Evolutionary conservation across 2,797 vertebrate genomes (phyloP).

Genomic region (Coluber constrictor): DNA sequence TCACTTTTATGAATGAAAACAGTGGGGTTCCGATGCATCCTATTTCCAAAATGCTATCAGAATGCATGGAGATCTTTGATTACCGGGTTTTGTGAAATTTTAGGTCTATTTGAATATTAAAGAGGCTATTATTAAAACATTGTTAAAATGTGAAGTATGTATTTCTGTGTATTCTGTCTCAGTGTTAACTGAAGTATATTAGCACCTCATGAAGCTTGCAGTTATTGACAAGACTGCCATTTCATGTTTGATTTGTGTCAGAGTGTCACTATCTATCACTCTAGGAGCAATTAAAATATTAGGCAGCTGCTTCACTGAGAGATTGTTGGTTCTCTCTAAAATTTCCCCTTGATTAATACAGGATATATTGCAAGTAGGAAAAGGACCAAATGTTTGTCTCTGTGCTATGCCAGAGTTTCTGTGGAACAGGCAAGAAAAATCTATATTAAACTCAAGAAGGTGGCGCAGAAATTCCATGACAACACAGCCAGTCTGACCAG

Average conservation of each 20-base stretch:
- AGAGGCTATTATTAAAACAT: constrained; percentile 24
- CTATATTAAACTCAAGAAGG: not conserved
- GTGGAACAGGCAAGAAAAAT: not conserved
- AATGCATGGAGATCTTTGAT: not conserved
- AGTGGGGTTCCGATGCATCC: not conserved
- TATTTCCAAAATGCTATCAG: not conserved
- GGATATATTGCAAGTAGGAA: not conserved
- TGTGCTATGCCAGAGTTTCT: not conserved
- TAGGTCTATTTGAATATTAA: not conserved
- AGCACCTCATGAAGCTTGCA: not conserved
- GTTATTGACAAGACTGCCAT: constrained; percentile 5
- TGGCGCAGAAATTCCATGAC: not conserved
- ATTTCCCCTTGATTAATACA: not conserved
- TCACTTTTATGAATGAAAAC: not conserved
- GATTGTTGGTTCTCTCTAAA: not conserved
- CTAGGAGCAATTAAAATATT: not conserved
- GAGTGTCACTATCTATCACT: constrained; percentile 24
- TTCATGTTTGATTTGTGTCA: not conserved
- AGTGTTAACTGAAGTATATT: constrained; percentile 5
- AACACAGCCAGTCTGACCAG: not conserved
- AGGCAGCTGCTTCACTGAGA: constrained; percentile 20
- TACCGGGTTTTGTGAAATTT: accelerated
- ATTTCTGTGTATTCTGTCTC: constrained; percentile 4
- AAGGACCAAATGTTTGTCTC: not conserved
- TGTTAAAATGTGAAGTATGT: not conserved